A percentile compares a stretch with the other conserved stretches of the same genome.
Evolutionary conservation across 2,113 vertebrate species (phyloP).

Genomic region (Formicarius rufipectus): DNA sequence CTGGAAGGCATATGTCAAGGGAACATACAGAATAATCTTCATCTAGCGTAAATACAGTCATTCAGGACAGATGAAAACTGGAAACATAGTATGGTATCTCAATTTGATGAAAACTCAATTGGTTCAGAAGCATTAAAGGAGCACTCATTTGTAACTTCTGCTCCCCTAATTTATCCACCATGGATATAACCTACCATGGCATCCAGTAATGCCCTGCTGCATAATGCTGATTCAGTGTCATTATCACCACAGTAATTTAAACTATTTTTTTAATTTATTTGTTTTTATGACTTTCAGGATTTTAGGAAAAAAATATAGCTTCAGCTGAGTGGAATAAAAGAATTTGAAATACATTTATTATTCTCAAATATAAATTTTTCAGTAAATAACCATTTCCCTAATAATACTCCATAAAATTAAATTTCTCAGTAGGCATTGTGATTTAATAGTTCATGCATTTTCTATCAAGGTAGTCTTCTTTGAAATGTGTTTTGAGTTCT

Average conservation of each 20-base stretch:
- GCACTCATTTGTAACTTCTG: neutral
- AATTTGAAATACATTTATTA: neutral
- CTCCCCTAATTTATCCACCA: neutral
- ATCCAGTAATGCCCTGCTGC: neutral
- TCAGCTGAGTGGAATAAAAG: neutral
- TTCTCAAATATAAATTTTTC: neutral
- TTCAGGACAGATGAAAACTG: constrained; percentile 46
- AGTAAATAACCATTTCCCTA: neutral
- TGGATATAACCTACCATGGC: neutral
- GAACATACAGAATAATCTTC: constrained; percentile 55
- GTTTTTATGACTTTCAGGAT: neutral
- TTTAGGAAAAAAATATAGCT: constrained; percentile 9
- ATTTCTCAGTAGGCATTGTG: neutral
- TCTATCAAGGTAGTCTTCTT: constrained; percentile 40
- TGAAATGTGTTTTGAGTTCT: constrained; percentile 54
- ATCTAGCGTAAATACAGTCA: constrained; percentile 60
- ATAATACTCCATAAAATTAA: constrained; percentile 11
- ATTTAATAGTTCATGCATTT: constrained; percentile 51
- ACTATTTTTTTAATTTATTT: neutral
- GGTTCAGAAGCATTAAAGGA: constrained; percentile 32
- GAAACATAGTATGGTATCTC: constrained; percentile 45
- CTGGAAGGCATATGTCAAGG: constrained; percentile 59
- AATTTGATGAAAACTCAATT: constrained; percentile 49
- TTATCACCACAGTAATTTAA: neutral
- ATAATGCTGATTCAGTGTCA: neutral